Conservation (phyloP, 2,888 invertebrate genomes). For the Listrodromus nycthemerus region DNA sequence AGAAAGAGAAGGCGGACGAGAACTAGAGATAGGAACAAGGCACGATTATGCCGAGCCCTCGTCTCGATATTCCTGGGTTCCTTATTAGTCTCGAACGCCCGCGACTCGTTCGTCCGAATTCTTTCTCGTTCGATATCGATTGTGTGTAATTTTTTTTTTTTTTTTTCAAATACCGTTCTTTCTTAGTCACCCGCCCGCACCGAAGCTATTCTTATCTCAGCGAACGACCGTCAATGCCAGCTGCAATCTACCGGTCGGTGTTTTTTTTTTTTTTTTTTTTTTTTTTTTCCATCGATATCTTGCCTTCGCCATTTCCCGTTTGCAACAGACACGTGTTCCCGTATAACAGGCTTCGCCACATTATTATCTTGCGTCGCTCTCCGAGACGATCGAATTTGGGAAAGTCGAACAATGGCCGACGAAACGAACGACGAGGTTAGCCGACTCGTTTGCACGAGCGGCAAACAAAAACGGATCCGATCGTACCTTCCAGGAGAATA, state of each 20-base stretch:
- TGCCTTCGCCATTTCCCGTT: neutral
- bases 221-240: neutral
- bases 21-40: conserved; percentile 8
- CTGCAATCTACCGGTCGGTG: neutral
- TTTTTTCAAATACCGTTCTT: neutral
- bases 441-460: neutral
- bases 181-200: neutral
- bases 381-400: neutral
- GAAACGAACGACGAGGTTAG: neutral
- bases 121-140: conserved; percentile 30
- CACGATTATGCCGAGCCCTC: conserved; percentile 32
- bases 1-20: conserved; percentile 26
- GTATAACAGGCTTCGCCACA: neutral
- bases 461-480: neutral
- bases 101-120: conserved; percentile 1
- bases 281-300: neutral
- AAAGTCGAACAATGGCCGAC: neutral
- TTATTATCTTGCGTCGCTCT: neutral
- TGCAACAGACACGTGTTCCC: neutral
- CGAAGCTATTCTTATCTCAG: neutral
- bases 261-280: no score
- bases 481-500: neutral
- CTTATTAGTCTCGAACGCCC: neutral
- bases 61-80: neutral
- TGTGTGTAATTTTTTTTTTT: no score